phyloP scores from a whole-genome alignment of 2,797 vertebrate genomes.

The Heteromormyrus szaboi region DNA sequence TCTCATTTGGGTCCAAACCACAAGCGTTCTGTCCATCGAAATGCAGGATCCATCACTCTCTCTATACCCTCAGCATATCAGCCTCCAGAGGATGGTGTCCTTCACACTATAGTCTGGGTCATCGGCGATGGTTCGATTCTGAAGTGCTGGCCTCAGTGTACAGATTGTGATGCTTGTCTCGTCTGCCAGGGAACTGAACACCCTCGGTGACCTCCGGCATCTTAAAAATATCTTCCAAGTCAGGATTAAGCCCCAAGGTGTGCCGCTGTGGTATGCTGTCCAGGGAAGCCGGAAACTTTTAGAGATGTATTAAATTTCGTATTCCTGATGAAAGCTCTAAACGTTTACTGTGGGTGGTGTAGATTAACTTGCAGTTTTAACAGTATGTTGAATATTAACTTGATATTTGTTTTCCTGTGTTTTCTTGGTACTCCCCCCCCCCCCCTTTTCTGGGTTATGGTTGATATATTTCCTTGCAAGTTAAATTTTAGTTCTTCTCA shows the following conservation, averaged over 20 bases:
- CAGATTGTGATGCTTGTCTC: not conserved
- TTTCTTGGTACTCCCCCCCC: not conserved
- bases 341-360: not conserved
- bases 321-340: not conserved
- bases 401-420: not conserved
- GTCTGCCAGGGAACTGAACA: not conserved
- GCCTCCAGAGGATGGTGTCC: not conserved
- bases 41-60: not conserved
- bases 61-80: not conserved
- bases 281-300: not conserved
- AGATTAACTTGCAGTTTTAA: not conserved
- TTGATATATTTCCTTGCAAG: not conserved
- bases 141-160: not conserved
- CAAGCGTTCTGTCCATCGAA: not conserved
- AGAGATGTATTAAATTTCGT: not conserved
- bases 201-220: not conserved
- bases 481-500: not conserved
- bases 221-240: not conserved
- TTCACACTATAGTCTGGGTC: not conserved
- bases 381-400: not conserved
- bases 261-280: not conserved
- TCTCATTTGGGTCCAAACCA: not conserved
- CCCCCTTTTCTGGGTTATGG: not conserved
- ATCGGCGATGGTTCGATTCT: not conserved
- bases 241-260: not conserved